Evolutionary conservation across 2,113 vertebrate genomes (phyloP), one percentile per base, ranked within the genome.

Genomic region (Rafetus swinhoei): DNA sequence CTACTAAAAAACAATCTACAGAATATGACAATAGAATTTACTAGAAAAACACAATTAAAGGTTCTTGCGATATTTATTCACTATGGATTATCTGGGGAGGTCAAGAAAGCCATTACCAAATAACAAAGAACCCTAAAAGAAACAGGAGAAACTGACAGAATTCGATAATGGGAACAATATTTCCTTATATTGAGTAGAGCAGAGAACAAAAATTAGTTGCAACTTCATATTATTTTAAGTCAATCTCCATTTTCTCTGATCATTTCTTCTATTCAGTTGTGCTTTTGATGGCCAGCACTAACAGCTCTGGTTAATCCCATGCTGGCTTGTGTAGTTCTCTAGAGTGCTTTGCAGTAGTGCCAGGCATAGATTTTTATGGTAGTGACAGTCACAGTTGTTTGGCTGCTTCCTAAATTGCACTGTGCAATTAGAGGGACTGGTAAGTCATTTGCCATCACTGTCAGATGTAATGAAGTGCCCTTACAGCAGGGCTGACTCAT

Each of bases 321-420:
- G 13, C 25, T 52, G 60, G 56, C 13, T 52, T 45, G 60, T 54
- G 50, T 39, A 0, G 0, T 39, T 81, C 3, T 72, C 80, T 90
- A 82, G 18, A 2, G 56, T 0, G 0, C 29, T 74, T 1, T 2
- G 9, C 27, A 16, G 10, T 53, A 56, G 9, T 2, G 91, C 4
- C 13, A 35, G 82, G 14, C 56, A 82, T 0, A 0, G 14, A n/a
- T 11, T 84, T 45, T 79, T 60, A 88, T 12, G 57, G 22, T 13
- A 74, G 25, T 0, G 0, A 84, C 18, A 3, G 35, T 32, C 60
- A 90, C 84, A 91, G 79, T 29, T 62, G 2, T 74, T 1, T 4
- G 4, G 83, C 7, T 85, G 62, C 22, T 52, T 83, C 11, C 22
- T 76, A 52, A 94, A 56, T 19, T n/a, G 19, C 9, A 76, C 6